Evolutionary conservation across 2,113 vertebrate genomes (phyloP).

Genomic region (Tragelaphus buxtoni): DNA sequence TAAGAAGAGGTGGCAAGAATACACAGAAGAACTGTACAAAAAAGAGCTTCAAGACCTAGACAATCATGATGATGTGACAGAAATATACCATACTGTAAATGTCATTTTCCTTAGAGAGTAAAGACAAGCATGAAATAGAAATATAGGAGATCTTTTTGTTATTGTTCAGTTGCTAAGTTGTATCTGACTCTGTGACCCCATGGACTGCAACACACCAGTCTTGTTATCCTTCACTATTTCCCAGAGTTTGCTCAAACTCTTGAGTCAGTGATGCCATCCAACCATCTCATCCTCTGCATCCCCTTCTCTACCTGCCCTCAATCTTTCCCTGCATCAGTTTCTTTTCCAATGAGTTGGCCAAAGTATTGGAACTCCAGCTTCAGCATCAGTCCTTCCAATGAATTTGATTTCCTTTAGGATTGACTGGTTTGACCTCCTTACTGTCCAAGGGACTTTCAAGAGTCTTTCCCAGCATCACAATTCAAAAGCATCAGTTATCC

Average conservation of each 20-base stretch:
- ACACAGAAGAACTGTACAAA: too few species aligned
- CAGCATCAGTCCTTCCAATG: background rate
- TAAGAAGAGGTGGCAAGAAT: too few species aligned
- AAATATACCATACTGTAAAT: background rate
- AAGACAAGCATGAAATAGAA: background rate
- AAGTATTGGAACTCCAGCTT: background rate
- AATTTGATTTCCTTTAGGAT: background rate
- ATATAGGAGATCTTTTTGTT: background rate
- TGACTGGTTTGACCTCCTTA: background rate
- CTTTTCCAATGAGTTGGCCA: background rate
- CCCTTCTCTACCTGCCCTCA: background rate
- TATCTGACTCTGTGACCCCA: background rate
- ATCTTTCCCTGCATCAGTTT: background rate
- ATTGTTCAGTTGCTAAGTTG: background rate
- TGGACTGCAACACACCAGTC: background rate
- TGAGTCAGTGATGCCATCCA: background rate
- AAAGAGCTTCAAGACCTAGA: too few species aligned
- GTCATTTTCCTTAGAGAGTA: background rate
- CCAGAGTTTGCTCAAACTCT: background rate
- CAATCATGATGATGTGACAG: background rate
- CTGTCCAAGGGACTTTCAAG: background rate
- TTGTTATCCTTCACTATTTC: background rate
- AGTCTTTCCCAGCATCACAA: background rate
- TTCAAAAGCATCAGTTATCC: background rate
- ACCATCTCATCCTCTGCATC: background rate